Evolutionary conservation across 2,888 invertebrate genomes (phyloP).

Genomic region (Metopia argyrocephala): DNA sequence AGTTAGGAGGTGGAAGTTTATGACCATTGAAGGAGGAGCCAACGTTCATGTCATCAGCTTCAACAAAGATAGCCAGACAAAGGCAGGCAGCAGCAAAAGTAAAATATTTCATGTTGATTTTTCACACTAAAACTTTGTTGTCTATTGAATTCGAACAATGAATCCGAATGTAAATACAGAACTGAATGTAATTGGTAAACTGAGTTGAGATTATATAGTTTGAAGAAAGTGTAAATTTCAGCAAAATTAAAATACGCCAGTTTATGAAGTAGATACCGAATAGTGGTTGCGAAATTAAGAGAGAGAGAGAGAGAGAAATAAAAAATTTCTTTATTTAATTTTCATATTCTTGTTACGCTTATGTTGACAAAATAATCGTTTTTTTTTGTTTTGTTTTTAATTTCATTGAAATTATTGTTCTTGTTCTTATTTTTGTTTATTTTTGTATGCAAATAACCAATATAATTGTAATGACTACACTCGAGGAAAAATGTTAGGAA

Average conservation of each 20-base stretch:
- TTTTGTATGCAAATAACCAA: too few relatives aligned
- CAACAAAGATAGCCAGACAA: constrained; percentile 24
- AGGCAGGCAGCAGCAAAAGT: constrained; percentile 3
- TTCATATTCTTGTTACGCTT: too few relatives aligned
- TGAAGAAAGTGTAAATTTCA: constrained; percentile 17
- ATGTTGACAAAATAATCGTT: too few relatives aligned
- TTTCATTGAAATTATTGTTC: too few relatives aligned
- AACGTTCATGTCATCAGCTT: constrained; percentile 17
- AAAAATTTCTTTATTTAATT: too few relatives aligned
- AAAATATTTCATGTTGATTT: constrained; percentile 36
- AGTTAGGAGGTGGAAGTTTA: constrained; percentile 8
- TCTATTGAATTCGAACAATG: not conserved
- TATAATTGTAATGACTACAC: too few relatives aligned
- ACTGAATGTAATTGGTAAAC: constrained; percentile 6
- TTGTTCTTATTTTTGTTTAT: too few relatives aligned
- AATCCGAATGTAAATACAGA: constrained; percentile 12
- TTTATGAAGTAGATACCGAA: too few relatives aligned
- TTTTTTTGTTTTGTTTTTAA: too few relatives aligned
- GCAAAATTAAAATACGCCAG: not conserved
- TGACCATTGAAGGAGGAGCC: constrained; percentile 35
- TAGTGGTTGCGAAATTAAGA: too few relatives aligned
- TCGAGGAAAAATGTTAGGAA: too few relatives aligned
- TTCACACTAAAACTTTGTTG: not conserved
- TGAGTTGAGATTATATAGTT: constrained; percentile 32
- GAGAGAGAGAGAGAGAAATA: too few relatives aligned